Evolutionary conservation across 2,888 invertebrate species (phyloP), one percentile per base, ranked within the genome.

Genomic region (Tryphoninae sp.): DNA sequence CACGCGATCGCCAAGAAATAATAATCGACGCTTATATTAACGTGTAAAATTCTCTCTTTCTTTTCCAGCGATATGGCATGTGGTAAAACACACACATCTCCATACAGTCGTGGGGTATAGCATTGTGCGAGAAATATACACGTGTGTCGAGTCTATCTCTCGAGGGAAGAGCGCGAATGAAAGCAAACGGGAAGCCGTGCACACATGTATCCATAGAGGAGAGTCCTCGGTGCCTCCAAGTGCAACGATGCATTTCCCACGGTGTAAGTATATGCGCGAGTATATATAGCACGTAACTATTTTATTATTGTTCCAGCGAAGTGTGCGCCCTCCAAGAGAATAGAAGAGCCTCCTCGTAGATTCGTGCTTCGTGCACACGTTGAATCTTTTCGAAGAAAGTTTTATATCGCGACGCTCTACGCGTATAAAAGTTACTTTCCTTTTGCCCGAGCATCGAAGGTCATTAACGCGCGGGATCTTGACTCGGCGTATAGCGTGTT

Each of bases 361-460:
- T 11, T 26, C 51, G n/a, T 42, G 40, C 51, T 45, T 49, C 45
- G 67, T 51, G n/a, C 16, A 73, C 22, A 58, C 72, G 72, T 0
- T 84, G 80, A 86, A 89, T 85, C 83, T 83, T 83, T 2, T 65
- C 81, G 86, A 88, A 86, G 89, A 90, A 90, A 90, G 89, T 90
- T 88, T 89, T 62, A 71, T 75, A 42, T 55, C 78, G 61, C 75
- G 19, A 16, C 1, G 19, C 61, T 49, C 4, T 19, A 26, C 33
- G 33, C 88, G 84, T 84, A 83, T 83, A 84, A 85, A 84, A 90
- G 55, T 76, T 76, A 82, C 82, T 82, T 82, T 82, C 82, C 88
- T 90, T 91, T 90, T 82, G 68, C 88, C 80, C 85, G 85, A 82
- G 84, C 67, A 71, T 78, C 87, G 89, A 91, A 91, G 90, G 91